Conservation (phyloP, 1,140 invertebrate genomes). For the Tetragnatha versicolor region DNA sequence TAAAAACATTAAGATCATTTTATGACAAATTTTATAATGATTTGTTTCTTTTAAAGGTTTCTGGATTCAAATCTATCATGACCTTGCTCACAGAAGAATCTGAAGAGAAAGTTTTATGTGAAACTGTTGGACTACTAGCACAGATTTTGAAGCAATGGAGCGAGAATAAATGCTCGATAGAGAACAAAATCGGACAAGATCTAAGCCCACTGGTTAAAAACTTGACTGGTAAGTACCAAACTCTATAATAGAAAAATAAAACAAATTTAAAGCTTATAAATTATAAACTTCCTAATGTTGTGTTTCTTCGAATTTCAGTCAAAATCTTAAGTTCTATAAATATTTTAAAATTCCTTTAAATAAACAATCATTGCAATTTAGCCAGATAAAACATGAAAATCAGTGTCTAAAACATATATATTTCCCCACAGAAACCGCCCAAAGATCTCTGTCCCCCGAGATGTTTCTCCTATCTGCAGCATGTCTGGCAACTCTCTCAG, state of each 20-base stretch:
- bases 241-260: neutral
- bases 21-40: neutral
- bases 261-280: neutral
- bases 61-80: constrained; percentile 4
- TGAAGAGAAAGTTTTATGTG: constrained; percentile 41
- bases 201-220: neutral
- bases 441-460: constrained; percentile 45
- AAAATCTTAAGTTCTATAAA: neutral
- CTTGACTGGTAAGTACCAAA: constrained; percentile 45
- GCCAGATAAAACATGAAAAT: too few relatives aligned
- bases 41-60: constrained; percentile 16
- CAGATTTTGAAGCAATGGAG: constrained; percentile 47
- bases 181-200: constrained; percentile 30
- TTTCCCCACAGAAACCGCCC: constrained; percentile 30
- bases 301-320: neutral
- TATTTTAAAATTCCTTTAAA: too few relatives aligned
- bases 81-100: constrained; percentile 15
- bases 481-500: constrained; percentile 38
- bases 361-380: too few relatives aligned
- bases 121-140: constrained; percentile 37
- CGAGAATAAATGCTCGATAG: constrained; percentile 23
- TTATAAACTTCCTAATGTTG: neutral
- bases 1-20: neutral
- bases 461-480: constrained; percentile 41
- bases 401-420: neutral